Conservation (phyloP, 2,888 invertebrate species). For the Mesorhabditis belari region DNA sequence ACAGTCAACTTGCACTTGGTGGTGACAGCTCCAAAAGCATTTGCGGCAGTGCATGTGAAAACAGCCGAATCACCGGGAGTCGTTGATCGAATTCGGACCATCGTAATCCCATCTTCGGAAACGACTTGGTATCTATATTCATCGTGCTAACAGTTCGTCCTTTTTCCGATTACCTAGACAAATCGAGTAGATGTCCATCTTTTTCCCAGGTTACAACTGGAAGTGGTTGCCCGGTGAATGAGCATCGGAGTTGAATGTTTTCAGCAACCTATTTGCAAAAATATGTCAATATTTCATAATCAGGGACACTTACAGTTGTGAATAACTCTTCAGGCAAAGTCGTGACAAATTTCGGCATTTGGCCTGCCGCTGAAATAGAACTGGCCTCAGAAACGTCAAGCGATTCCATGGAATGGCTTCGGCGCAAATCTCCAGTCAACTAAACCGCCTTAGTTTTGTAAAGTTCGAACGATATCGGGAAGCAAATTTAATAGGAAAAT, state of each 20-base stretch:
- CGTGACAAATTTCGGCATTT: slow-evolving; percentile 10
- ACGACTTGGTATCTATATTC: slow-evolving; percentile 39
- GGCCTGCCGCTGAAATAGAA: background rate
- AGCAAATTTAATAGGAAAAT: too few relatives aligned
- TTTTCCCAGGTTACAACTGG: slow-evolving; percentile 39
- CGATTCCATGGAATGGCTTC: background rate
- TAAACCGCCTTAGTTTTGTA: too few relatives aligned
- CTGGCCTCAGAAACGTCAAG: background rate
- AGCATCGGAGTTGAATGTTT: slow-evolving; percentile 23
- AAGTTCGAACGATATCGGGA: too few relatives aligned
- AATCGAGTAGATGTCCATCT: slow-evolving; percentile 26
- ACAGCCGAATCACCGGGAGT: slow-evolving; percentile 71
- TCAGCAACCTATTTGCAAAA: slow-evolving; percentile 13
- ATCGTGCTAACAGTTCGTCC: background rate
- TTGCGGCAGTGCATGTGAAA: slow-evolving; percentile 75
- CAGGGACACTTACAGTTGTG: slow-evolving; percentile 10
- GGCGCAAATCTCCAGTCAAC: background rate
- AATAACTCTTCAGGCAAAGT: slow-evolving; percentile 13
- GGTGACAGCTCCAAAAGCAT: slow-evolving; percentile 74
- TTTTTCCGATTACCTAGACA: slow-evolving; percentile 12
- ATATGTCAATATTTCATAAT: too few relatives aligned
- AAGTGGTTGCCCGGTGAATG: slow-evolving; percentile 34
- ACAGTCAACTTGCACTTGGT: slow-evolving; percentile 56
- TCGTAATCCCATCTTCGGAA: slow-evolving; percentile 44
- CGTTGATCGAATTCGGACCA: slow-evolving; percentile 27